Evolutionary conservation across 2,888 invertebrate genomes (phyloP).

Genomic region (Eugnorisma glareosa): DNA sequence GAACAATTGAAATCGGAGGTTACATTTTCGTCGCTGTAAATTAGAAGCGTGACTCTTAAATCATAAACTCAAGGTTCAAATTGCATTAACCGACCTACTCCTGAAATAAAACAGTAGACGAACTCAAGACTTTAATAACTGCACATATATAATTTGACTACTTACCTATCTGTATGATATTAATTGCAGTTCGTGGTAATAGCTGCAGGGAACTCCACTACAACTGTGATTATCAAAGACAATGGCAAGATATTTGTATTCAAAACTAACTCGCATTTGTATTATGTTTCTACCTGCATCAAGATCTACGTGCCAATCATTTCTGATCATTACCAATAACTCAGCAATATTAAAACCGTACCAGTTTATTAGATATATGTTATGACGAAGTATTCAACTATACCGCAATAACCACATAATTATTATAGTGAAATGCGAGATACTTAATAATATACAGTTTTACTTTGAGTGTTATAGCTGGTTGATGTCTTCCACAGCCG

Average conservation of each 20-base stretch:
- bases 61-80: neutral
- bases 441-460: neutral
- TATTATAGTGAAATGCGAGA: neutral
- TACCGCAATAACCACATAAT: neutral
- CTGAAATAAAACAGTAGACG: slow-evolving; percentile 1
- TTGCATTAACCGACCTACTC: neutral
- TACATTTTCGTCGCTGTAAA: neutral
- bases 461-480: neutral
- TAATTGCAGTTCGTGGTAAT: slow-evolving; percentile 10
- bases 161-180: neutral
- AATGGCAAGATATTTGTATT: slow-evolving; percentile 1
- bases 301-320: neutral
- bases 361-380: neutral
- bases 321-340: neutral
- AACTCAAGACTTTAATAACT: slow-evolving; percentile 14
- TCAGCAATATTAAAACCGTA: neutral
- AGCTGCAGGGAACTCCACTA: neutral
- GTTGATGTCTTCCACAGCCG: too few relatives aligned
- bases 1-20: slow-evolving; percentile 27
- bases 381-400: neutral
- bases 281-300: neutral
- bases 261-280: neutral
- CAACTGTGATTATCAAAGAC: slow-evolving; percentile 20
- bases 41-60: neutral
- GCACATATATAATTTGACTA: slow-evolving; percentile 9